A percentile compares a stretch with the other conserved stretches of the same genome.
Conservation (phyloP, 2,888 invertebrate genomes). For the Nephrocerus scutellatus region DNA sequence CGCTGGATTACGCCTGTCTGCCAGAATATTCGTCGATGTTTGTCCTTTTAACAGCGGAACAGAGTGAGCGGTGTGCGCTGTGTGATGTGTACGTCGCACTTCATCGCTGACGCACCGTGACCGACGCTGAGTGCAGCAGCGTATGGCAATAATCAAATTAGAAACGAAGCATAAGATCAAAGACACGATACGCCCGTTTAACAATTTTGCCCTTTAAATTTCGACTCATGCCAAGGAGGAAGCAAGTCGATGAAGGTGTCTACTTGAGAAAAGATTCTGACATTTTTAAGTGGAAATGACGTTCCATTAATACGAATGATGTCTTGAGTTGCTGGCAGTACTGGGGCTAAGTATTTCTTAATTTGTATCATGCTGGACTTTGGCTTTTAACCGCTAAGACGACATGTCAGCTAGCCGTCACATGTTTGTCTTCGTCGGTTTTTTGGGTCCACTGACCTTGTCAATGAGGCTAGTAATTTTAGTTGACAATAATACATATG, state of each 20-base stretch:
- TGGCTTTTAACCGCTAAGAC: no score
- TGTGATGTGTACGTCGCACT: no score
- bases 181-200: constrained; percentile 22
- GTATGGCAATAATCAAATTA: constrained; percentile 38
- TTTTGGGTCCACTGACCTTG: no score
- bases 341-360: no score
- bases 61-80: constrained; percentile 37
- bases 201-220: constrained; percentile 15
- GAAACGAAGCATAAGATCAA: constrained; percentile 33
- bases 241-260: constrained; percentile 14
- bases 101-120: constrained; percentile 34
- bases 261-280: constrained; percentile 29
- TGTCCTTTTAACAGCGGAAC: constrained; percentile 35
- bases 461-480: no score
- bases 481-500: no score
- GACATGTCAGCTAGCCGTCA: no score
- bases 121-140: constrained; percentile 21
- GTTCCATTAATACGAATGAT: constrained; percentile 43
- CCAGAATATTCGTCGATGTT: no score
- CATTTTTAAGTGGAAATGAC: constrained; percentile 42
- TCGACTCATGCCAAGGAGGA: constrained; percentile 1
- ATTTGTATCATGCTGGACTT: no score
- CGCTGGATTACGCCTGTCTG: no score
- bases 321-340: no score
- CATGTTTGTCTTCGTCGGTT: no score